A percentile compares a stretch with the other conserved stretches of the same genome.
These are phyloP conservation scores for Xiphophorus hellerii DNA, from an alignment of 2,113 vertebrate species.

Conservation along the genomic window DNA sequence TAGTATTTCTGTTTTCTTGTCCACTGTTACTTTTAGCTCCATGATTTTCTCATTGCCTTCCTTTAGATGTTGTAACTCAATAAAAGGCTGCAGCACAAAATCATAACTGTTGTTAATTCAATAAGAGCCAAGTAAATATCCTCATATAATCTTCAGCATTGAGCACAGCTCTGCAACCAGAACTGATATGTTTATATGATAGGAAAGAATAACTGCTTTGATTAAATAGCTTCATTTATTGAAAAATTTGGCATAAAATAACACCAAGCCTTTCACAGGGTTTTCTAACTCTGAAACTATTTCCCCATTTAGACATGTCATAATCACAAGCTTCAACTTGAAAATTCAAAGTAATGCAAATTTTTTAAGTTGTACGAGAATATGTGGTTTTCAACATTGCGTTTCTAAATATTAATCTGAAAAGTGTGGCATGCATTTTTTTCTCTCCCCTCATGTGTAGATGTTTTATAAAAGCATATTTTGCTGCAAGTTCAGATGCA, in stretches of 20 bases:
- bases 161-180: constrained; percentile 17
- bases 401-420: too few relatives aligned
- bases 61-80: not conserved
- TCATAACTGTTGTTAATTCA: not conserved
- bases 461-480: too few relatives aligned
- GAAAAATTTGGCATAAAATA: constrained; percentile 10
- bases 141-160: constrained; percentile 16
- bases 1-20: constrained; percentile 11
- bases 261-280: not conserved
- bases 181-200: constrained; percentile 21
- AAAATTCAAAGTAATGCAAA: too few relatives aligned
- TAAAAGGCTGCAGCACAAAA: constrained; percentile 7
- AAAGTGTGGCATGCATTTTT: too few relatives aligned
- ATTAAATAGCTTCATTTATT: constrained; percentile 7
- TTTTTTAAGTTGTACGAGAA: too few relatives aligned
- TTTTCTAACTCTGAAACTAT: too few relatives aligned
- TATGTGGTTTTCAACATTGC: too few relatives aligned
- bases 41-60: not conserved
- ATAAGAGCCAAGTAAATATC: constrained; percentile 9
- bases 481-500: too few relatives aligned
- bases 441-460: too few relatives aligned
- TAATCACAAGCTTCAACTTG: too few relatives aligned
- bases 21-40: not conserved
- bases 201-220: not conserved
- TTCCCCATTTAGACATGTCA: too few relatives aligned